phyloP scores from a whole-genome alignment of 2,797 vertebrate species.

The Melanotaenia boesemani region DNA sequence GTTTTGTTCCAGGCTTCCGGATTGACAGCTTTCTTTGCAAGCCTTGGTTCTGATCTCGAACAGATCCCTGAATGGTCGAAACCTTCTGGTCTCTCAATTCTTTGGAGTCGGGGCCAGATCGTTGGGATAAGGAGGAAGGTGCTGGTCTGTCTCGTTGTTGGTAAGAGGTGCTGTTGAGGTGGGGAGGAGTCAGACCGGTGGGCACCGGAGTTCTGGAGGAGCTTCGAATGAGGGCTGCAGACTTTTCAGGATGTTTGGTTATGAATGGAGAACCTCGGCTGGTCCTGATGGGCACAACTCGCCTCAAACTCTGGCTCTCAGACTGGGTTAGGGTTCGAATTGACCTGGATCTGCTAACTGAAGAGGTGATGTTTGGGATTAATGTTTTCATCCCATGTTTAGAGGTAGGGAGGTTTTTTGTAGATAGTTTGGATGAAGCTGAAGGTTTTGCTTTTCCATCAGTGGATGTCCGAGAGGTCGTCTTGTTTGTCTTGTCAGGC shows the following conservation, averaged over 20 bases:
- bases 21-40: slow-evolving; percentile 52
- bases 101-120: slow-evolving; percentile 64
- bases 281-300: slow-evolving; percentile 87
- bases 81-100: slow-evolving; percentile 67
- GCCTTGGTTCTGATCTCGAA: slow-evolving; percentile 20
- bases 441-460: neutral
- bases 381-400: slow-evolving; percentile 24
- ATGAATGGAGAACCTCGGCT: slow-evolving; percentile 42
- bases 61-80: neutral
- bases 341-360: slow-evolving; percentile 33
- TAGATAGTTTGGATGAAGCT: slow-evolving; percentile 8
- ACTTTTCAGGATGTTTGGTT: slow-evolving; percentile 71
- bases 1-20: slow-evolving; percentile 80
- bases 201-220: slow-evolving; percentile 43
- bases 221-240: slow-evolving; percentile 57
- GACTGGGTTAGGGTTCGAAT: slow-evolving; percentile 85
- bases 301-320: slow-evolving; percentile 88
- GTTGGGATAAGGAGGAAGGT: slow-evolving; percentile 71
- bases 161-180: neutral
- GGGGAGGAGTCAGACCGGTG: neutral
- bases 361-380: slow-evolving; percentile 30
- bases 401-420: slow-evolving; percentile 23
- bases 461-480: neutral
- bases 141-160: slow-evolving; percentile 62
- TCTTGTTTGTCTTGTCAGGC: slow-evolving; percentile 25